A percentile compares a stretch with the other conserved stretches of the same genome.
These are phyloP conservation scores for Myotis davidii DNA, from an alignment of 2,113 vertebrate genomes.

Conservation along the genomic window DNA sequence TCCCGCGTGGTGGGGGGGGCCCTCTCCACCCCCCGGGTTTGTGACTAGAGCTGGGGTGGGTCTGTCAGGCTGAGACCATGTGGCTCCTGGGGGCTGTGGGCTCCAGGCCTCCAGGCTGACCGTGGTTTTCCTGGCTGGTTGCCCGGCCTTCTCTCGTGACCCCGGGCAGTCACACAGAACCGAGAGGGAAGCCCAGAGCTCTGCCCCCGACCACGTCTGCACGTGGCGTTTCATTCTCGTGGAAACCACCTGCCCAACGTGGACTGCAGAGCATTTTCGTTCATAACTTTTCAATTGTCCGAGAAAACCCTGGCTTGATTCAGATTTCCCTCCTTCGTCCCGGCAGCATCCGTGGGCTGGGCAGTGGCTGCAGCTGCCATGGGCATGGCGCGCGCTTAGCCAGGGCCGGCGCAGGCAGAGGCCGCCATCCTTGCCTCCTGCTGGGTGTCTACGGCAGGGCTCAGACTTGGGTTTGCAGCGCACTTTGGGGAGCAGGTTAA, in stretches of 20 bases:
- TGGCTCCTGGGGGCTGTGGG: not conserved
- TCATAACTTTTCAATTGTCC: not conserved
- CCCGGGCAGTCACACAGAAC: not conserved
- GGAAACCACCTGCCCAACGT: not conserved
- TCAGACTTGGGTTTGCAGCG: not conserved
- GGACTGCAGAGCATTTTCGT: rapidly evolving
- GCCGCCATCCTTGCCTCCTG: not conserved
- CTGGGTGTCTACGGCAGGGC: not conserved
- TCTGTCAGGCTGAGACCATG: rapidly evolving
- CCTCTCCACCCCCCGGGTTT: rapidly evolving
- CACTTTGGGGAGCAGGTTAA: constrained; percentile 42
- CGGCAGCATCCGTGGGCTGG: too few relatives aligned
- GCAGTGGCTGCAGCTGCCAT: too few relatives aligned
- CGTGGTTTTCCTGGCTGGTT: not conserved
- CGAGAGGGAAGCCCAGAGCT: not conserved
- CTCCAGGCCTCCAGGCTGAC: rapidly evolving
- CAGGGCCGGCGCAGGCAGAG: rapidly evolving
- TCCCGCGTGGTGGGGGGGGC: too few relatives aligned
- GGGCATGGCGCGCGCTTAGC: not conserved
- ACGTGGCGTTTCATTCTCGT: rapidly evolving
- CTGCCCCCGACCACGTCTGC: rapidly evolving
- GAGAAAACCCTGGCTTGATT: not conserved
- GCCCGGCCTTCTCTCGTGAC: rapidly evolving
- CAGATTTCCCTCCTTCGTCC: not conserved
- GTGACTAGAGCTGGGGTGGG: rapidly evolving